Percentiles rank a stretch among this genome's conserved stretches.
These are phyloP conservation scores for Sebastes matsubarae DNA, from an alignment of 2,797 vertebrate species.

Conservation along the genomic window DNA sequence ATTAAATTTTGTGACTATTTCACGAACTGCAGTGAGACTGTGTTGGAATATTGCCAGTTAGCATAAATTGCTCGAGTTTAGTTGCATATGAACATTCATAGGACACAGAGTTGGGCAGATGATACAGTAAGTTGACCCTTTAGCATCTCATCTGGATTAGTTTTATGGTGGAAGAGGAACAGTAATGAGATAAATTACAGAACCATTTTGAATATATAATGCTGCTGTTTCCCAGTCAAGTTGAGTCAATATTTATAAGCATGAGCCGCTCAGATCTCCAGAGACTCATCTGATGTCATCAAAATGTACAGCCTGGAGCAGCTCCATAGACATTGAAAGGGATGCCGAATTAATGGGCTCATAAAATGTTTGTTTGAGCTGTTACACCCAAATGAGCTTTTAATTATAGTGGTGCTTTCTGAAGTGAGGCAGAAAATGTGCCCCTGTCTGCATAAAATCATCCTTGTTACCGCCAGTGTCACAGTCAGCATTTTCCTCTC, in stretches of 20 bases:
- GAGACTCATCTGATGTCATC: constrained; percentile 54
- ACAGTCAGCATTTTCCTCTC: constrained; percentile 60
- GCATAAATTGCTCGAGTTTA: neutral
- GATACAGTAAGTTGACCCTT: constrained; percentile 13
- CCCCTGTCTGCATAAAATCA: constrained; percentile 67
- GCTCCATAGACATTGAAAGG: constrained; percentile 45
- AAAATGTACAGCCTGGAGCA: constrained; percentile 48
- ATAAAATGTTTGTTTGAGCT: constrained; percentile 79
- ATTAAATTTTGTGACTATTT: no score
- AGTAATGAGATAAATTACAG: constrained; percentile 10
- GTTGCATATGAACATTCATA: neutral
- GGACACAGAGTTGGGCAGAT: constrained; percentile 5
- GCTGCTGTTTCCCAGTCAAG: constrained; percentile 33
- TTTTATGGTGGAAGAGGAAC: constrained; percentile 3
- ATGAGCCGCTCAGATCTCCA: constrained; percentile 25
- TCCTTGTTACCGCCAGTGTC: constrained; percentile 56
- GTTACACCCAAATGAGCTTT: constrained; percentile 79
- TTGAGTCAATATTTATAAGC: constrained; percentile 57
- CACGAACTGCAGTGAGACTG: no score
- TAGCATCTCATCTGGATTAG: neutral
- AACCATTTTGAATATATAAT: constrained; percentile 3
- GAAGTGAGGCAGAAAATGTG: constrained; percentile 74
- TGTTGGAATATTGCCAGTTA: neutral
- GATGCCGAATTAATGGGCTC: constrained; percentile 65
- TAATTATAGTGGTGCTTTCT: constrained; percentile 72